A percentile compares a stretch with the other conserved stretches of the same genome.
Conservation (phyloP, 2,113 vertebrate genomes). For the Syrmaticus mikado region DNA sequence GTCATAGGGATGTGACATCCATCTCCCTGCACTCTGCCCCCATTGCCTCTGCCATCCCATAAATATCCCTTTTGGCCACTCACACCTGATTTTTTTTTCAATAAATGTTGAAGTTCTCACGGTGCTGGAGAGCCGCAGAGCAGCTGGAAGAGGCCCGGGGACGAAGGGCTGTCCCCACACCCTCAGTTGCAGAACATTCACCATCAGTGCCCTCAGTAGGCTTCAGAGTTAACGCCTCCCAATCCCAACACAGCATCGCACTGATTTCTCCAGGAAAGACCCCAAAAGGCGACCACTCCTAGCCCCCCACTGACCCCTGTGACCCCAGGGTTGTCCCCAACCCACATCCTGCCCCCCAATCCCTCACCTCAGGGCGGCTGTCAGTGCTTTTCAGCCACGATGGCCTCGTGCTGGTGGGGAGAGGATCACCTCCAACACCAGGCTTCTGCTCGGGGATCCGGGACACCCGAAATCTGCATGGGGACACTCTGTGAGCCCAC, state of each 20-base stretch:
- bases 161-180: not conserved
- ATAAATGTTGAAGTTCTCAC: not conserved
- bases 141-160: not conserved
- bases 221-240: not conserved
- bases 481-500: not conserved
- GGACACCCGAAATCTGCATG: constrained; percentile 91
- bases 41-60: not conserved
- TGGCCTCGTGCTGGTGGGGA: constrained; percentile 56
- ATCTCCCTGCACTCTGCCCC: not conserved
- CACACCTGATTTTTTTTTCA: not conserved
- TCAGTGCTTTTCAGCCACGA: constrained; percentile 38
- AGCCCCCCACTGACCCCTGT: not conserved
- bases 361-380: constrained; percentile 73
- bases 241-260: not conserved
- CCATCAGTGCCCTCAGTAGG: not conserved
- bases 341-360: rapidly evolving
- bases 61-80: not conserved
- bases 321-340: not conserved
- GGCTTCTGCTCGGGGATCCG: constrained; percentile 89
- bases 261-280: rapidly evolving
- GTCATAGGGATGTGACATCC: not conserved
- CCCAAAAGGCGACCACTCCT: not conserved
- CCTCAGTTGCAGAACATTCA: not conserved
- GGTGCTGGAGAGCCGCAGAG: not conserved
- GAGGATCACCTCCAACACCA: constrained; percentile 56